phyloP scores from a whole-genome alignment of 2,797 vertebrate species.

The Sebastes oblongus region DNA sequence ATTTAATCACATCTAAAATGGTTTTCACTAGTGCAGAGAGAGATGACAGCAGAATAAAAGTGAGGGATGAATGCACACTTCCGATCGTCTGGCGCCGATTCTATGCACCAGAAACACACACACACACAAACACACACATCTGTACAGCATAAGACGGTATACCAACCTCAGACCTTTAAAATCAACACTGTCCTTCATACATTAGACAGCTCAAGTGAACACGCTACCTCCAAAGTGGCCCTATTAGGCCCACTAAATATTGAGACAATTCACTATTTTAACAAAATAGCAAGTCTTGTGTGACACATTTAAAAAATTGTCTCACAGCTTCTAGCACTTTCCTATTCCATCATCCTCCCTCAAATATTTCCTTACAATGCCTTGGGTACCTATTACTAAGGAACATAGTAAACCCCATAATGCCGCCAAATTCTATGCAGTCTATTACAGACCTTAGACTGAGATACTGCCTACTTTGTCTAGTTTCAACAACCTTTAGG shows the following conservation, averaged over 20 bases:
- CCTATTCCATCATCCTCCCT: slow-evolving; percentile 29
- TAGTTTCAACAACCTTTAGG: slow-evolving; percentile 30
- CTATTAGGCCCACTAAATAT: slow-evolving; percentile 52
- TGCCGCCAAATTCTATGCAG: slow-evolving; percentile 18
- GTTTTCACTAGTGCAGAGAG: slow-evolving; percentile 83
- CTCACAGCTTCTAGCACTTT: slow-evolving; percentile 50
- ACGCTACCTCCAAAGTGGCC: slow-evolving; percentile 41
- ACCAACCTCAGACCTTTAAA: slow-evolving; percentile 52
- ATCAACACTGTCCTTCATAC: slow-evolving; percentile 56
- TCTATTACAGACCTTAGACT: slow-evolving; percentile 29
- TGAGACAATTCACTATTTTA: slow-evolving; percentile 53
- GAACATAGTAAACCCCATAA: slow-evolving; percentile 16
- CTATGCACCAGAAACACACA: slow-evolving; percentile 46
- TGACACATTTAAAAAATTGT: slow-evolving; percentile 44
- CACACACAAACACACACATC: not conserved
- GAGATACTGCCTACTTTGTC: slow-evolving; percentile 15
- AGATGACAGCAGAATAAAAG: slow-evolving; percentile 74
- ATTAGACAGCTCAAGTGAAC: slow-evolving; percentile 55
- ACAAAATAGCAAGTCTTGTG: slow-evolving; percentile 44
- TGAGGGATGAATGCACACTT: slow-evolving; percentile 53
- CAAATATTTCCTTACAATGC: slow-evolving; percentile 38
- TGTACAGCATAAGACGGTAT: slow-evolving; percentile 57
- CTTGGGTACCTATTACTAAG: slow-evolving; percentile 37
- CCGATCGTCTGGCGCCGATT: slow-evolving; percentile 40
- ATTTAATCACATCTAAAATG: slow-evolving; percentile 80